Base-by-base conservation (phyloP, 2,888 invertebrate species). In the Oeneis ivallda region DNA sequence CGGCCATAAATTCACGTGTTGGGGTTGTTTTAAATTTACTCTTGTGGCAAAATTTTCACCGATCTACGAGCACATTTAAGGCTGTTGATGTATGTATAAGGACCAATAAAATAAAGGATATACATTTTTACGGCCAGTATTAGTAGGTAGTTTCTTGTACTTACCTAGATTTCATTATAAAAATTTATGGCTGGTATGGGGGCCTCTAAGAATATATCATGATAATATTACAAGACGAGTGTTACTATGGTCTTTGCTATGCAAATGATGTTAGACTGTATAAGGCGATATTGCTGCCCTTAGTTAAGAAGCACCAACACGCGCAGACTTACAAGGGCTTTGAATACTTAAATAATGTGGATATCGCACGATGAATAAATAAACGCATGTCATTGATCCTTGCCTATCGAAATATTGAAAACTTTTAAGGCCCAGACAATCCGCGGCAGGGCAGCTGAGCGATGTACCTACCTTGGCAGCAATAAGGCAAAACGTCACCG, bases 291-390 rank as follows among this genome's bases (percentile, higher is more conserved):
- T 60, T 19, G 50, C 57, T 56, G 63, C 63, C 56, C 54, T 41
- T 63, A 11, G 56, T 64, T 67, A 66, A 34, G 59, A 64, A 66
- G 45, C 66, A 49, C 39, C 62, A 62, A 50, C 69, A 69, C 69
- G 69, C 64, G 15, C 69, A 62, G 39, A 64, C 59, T 47, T 64
- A 66, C 64, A 69, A 67, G 62, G 64, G 43, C 59, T 45, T 59
- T 64, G 69, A 69, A 69, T 69, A 50, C 69, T 54, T 56, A 67
- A 66, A 49, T 61, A 67, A 53, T 50, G 59, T 59, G 58, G 54
- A 59, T 64, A 62, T 64, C 58, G 54, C 61, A 49, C 45, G 26
- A 59, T 64, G 69, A 66, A 69, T 69, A 62, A 61, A 69, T 64
- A 69, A 66, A 64, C 52, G 50, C 52, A 64, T 61, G 57, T 61